These are phyloP conservation scores for Hymenopus coronatus DNA, from an alignment of 2,888 invertebrate genomes.

Conservation along the genomic window DNA sequence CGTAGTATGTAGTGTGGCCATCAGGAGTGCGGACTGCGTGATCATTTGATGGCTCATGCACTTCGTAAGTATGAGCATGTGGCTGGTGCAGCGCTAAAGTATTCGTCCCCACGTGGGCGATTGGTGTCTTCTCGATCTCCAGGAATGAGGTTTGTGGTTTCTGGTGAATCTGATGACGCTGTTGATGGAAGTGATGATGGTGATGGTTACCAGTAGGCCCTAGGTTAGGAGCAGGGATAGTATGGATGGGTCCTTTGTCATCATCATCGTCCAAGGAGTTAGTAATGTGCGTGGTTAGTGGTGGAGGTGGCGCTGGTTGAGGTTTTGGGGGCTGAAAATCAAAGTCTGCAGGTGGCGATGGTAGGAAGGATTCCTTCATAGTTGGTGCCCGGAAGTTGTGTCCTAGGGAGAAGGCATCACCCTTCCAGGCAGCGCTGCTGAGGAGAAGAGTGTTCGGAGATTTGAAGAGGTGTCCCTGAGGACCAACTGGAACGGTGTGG, in stretches of 20 bases:
- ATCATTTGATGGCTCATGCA: constrained; percentile 33
- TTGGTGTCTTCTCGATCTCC: background rate
- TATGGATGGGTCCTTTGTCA: constrained; percentile 74
- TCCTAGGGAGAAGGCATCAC: constrained; percentile 24
- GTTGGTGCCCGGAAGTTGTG: constrained; percentile 28
- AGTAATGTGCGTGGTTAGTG: background rate
- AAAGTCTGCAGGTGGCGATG: constrained; percentile 43
- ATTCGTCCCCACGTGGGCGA: background rate
- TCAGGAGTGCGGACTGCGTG: constrained; percentile 25
- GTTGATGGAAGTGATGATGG: background rate
- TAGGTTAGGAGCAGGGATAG: constrained; percentile 81
- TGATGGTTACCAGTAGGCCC: constrained; percentile 47
- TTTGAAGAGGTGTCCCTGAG: background rate
- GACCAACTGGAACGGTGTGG: background rate
- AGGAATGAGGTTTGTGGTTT: background rate
- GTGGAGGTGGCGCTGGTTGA: background rate
- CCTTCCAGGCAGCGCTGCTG: background rate
- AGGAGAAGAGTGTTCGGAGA: background rate
- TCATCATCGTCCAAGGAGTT: constrained; percentile 37
- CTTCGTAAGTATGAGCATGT: constrained; percentile 58
- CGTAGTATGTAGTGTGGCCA: constrained; percentile 43
- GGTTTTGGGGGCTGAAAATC: constrained; percentile 41
- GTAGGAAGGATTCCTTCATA: constrained; percentile 38
- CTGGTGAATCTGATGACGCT: background rate
- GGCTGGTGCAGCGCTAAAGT: constrained; percentile 44